phyloP scores from a whole-genome alignment of 2,888 invertebrate genomes.

The Crepidodera aurea region DNA sequence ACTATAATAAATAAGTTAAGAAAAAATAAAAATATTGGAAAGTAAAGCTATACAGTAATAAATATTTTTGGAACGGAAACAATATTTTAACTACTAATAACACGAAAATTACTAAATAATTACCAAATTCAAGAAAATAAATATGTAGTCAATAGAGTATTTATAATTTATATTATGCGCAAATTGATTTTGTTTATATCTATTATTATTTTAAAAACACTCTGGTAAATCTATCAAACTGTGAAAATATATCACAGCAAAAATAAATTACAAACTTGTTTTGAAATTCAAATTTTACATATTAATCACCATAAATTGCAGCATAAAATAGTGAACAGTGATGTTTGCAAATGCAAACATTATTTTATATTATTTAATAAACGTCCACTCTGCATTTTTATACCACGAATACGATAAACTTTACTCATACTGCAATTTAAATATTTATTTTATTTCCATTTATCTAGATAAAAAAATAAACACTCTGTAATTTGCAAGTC shows the following conservation, averaged over 20 bases:
- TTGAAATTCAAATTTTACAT: slow-evolving; percentile 13
- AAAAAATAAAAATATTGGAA: no score
- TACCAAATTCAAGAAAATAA: no score
- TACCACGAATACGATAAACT: slow-evolving; percentile 1
- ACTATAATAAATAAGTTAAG: no score
- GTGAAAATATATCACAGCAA: slow-evolving; percentile 19
- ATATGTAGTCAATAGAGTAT: no score
- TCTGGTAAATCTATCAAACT: slow-evolving; percentile 5
- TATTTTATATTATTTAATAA: slow-evolving; percentile 27
- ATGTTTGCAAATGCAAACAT: slow-evolving; percentile 23
- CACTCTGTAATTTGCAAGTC: no score
- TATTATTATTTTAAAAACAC: background rate
- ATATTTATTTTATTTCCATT: background rate
- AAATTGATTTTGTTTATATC: slow-evolving; percentile 6
- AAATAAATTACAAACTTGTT: slow-evolving; percentile 9
- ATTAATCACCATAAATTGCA: slow-evolving; percentile 25
- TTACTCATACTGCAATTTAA: background rate
- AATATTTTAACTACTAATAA: no score
- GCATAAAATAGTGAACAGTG: background rate
- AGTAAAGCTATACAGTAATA: no score
- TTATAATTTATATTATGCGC: background rate
- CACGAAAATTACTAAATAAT: no score
- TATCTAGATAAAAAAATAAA: no score
- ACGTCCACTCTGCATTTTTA: slow-evolving; percentile 13
- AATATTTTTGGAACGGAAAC: no score